A percentile compares a stretch with the other conserved stretches of the same genome.
These are phyloP conservation scores for Isotomurus palustris DNA, from an alignment of 2,888 invertebrate genomes.

Conservation along the genomic window DNA sequence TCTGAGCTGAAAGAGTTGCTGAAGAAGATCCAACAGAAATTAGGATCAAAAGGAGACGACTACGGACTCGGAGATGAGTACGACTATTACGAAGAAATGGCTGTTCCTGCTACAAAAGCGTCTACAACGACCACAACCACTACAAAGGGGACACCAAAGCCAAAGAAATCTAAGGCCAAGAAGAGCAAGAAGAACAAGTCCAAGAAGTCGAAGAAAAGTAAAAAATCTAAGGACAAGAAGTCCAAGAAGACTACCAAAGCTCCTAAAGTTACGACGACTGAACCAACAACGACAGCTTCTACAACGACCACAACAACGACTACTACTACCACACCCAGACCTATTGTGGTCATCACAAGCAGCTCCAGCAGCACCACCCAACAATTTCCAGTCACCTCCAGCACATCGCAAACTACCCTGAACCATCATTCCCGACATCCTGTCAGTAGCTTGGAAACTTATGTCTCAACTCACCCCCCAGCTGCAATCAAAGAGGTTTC, in stretches of 20 bases:
- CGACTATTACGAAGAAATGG: constrained; percentile 16
- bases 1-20: constrained; percentile 34
- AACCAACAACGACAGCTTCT: constrained; percentile 9
- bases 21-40: constrained; percentile 37
- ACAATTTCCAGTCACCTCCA: constrained; percentile 1
- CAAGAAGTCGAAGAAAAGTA: constrained; percentile 9
- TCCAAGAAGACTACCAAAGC: neutral
- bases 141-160: constrained; percentile 21
- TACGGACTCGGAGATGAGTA: constrained; percentile 22
- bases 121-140: constrained; percentile 23
- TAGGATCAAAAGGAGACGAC: constrained; percentile 24
- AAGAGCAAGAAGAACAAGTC: constrained; percentile 13
- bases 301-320: constrained; percentile 15
- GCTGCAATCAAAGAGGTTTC: neutral
- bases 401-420: too few relatives aligned
- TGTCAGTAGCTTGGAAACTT: constrained; percentile 21
- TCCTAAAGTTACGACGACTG: too few relatives aligned
- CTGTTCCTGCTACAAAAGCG: constrained; percentile 28
- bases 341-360: constrained; percentile 9
- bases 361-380: constrained; percentile 11
- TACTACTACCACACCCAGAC: constrained; percentile 3
- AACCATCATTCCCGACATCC: constrained; percentile 32
- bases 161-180: constrained; percentile 8
- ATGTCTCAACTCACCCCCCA: constrained; percentile 13
- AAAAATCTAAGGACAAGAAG: constrained; percentile 8